A percentile compares a stretch with the other conserved stretches of the same genome.
Evolutionary conservation across 2,888 invertebrate genomes (phyloP).

Genomic region (Pecten maximus): DNA sequence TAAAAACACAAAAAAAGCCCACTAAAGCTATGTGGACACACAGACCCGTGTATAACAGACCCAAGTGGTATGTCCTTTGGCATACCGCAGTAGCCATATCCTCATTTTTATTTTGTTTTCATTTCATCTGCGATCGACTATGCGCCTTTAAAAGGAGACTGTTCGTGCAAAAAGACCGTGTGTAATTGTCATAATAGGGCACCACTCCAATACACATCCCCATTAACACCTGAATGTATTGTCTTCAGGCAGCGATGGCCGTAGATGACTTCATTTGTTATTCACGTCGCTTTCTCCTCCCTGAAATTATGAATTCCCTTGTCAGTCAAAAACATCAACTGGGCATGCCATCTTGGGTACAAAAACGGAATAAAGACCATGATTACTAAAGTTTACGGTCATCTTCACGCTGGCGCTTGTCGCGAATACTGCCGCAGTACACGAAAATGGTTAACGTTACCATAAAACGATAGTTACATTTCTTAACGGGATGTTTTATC

Average conservation of each 20-base stretch:
- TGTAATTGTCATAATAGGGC: constrained; percentile 2
- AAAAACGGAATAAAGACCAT: constrained; percentile 23
- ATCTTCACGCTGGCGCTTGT: constrained; percentile 28
- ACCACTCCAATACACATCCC: neutral
- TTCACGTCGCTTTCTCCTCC: neutral
- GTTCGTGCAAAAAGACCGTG: constrained; percentile 1
- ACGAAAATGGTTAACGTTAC: constrained; percentile 33
- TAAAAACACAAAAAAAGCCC: no score
- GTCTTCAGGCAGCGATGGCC: neutral
- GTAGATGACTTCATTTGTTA: neutral
- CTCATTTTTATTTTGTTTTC: neutral
- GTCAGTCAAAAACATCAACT: constrained; percentile 20
- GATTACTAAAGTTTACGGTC: constrained; percentile 8
- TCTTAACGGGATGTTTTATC: constrained; percentile 29
- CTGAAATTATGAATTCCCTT: neutral
- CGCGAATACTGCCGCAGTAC: constrained; percentile 1
- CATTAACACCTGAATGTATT: neutral
- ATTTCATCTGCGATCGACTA: neutral
- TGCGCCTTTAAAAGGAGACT: neutral
- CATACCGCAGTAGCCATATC: neutral
- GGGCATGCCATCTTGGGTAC: constrained; percentile 16
- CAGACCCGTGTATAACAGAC: no score
- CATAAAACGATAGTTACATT: neutral
- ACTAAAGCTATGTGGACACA: no score
- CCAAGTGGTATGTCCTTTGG: neutral